A percentile compares a stretch with the other conserved stretches of the same genome.
Conservation (phyloP, 2,888 invertebrate species). For the Amphiduros pacificus region DNA sequence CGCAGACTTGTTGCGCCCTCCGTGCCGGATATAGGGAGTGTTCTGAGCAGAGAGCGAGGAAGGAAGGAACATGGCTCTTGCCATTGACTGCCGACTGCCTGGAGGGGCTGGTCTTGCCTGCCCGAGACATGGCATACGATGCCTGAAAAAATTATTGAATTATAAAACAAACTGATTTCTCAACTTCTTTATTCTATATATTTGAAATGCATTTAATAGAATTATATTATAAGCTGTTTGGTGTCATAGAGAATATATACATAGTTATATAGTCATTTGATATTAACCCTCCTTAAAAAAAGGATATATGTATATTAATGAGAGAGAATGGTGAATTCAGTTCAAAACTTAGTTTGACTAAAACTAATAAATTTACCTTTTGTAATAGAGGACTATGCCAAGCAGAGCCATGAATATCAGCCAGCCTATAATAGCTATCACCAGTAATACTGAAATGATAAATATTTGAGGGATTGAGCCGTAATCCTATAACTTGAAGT, state of each 20-base stretch:
- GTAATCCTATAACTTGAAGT: too few species aligned
- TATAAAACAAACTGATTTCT: too few species aligned
- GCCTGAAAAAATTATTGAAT: background rate
- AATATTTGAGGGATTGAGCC: too few species aligned
- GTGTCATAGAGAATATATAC: too few species aligned
- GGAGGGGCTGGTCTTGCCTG: background rate
- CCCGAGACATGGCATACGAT: background rate
- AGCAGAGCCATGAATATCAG: slow-evolving; percentile 12
- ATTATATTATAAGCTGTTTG: too few species aligned
- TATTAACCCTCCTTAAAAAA: too few species aligned
- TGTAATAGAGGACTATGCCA: slow-evolving; percentile 7
- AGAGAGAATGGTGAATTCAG: too few species aligned
- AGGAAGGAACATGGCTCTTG: slow-evolving; percentile 1
- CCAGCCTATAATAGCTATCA: slow-evolving; percentile 17
- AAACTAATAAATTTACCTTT: slow-evolving; percentile 16
- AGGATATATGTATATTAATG: too few species aligned
- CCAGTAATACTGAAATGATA: slow-evolving; percentile 15
- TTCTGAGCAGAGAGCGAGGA: background rate
- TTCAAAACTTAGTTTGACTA: too few species aligned
- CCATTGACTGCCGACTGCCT: background rate
- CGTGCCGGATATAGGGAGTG: background rate
- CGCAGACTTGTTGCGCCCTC: background rate
- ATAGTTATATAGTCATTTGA: too few species aligned
- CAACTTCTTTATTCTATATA: too few species aligned
- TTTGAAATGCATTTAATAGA: too few species aligned